Evolutionary conservation across 53 echinoderm and acorn worm species (phyloP), one percentile per base, ranked within the genome.

Genomic region (Echinarachnius parma): DNA sequence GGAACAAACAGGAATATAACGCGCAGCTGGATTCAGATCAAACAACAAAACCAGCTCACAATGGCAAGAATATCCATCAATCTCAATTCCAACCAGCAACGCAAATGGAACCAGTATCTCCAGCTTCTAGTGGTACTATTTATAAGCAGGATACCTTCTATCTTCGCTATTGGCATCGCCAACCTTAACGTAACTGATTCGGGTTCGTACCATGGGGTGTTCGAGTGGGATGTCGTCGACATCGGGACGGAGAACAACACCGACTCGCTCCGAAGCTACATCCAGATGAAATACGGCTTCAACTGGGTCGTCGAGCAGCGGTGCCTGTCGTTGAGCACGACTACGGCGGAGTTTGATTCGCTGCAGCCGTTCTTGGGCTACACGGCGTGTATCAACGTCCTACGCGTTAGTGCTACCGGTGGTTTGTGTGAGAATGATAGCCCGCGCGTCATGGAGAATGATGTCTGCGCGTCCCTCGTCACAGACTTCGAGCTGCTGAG

Each of bases 181-280:
- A 70, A 70, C 21, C 23, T 70, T 25, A 70, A 32, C 13, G 70
- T 53, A 2, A 14, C 19, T 15, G 36, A 70, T 15, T 4, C 53
- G 19, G 35, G 33, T 8, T 34, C 53, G 24, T 34, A 34, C 1
- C 52, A 34, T 5, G 70, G 24, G 10, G 35, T 34, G 23, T 70
- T 70, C 54, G 15, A 20, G 14, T 70, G 70, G 70, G 30, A 36
- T 5, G 50, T 70, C 53, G 8, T 34, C 23, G 70, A 34, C n/a
- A 20, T 66, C 66, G 66, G 30, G n/a, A 47, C 15, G 27, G 14
- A 29, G 5, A 53, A 70, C 70, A 21, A 52, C 23, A 53, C 53
- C 21, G 54, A 53, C 24, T 35, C 34, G 33, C 36, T 53, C 36
- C 54, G 70, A 2, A 33, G 3, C 5, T 53, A 70, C 50, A 11